These are phyloP conservation scores for Torymus auratus DNA, from an alignment of 2,888 invertebrate genomes.

Conservation along the genomic window DNA sequence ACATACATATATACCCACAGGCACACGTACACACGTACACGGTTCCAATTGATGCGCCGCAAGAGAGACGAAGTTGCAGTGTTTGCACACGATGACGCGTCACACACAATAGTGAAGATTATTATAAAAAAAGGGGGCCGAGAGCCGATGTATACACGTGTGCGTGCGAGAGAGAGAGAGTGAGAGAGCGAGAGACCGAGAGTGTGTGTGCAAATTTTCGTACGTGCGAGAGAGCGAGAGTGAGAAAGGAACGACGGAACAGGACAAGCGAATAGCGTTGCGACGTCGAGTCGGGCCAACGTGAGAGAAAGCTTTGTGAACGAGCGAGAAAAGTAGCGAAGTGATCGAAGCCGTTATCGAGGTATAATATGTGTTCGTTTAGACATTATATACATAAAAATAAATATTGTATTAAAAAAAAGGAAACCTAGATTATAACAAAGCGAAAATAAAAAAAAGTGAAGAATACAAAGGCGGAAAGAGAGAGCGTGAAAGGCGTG, in stretches of 20 bases:
- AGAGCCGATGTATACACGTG: conserved; percentile 7
- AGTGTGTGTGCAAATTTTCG: neutral
- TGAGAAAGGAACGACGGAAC: conserved; percentile 2
- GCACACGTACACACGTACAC: too few species aligned
- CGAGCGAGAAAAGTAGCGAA: conserved; percentile 26
- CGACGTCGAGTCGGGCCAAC: too few species aligned
- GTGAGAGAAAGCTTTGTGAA: neutral
- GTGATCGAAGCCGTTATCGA: conserved; percentile 69
- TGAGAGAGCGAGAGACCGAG: conserved; percentile 10
- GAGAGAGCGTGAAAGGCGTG: conserved; percentile 6
- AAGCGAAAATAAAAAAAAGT: conserved; percentile 5
- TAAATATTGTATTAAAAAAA: conserved; percentile 69
- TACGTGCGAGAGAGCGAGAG: conserved; percentile 10
- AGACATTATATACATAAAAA: conserved; percentile 70
- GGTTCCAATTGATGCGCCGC: conserved; percentile 17
- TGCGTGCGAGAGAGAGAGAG: conserved; percentile 12
- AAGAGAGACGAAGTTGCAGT: conserved; percentile 33
- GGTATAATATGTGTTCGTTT: conserved; percentile 76
- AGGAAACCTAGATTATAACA: conserved; percentile 39
- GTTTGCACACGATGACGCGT: conserved; percentile 29
- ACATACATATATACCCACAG: too few species aligned
- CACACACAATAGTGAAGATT: conserved; percentile 42
- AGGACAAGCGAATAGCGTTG: too few species aligned
- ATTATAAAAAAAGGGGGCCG: conserved; percentile 28
- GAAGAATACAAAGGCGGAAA: neutral